Base-by-base conservation (phyloP, 2,888 invertebrate genomes). In the Acrobasis repandana region DNA sequence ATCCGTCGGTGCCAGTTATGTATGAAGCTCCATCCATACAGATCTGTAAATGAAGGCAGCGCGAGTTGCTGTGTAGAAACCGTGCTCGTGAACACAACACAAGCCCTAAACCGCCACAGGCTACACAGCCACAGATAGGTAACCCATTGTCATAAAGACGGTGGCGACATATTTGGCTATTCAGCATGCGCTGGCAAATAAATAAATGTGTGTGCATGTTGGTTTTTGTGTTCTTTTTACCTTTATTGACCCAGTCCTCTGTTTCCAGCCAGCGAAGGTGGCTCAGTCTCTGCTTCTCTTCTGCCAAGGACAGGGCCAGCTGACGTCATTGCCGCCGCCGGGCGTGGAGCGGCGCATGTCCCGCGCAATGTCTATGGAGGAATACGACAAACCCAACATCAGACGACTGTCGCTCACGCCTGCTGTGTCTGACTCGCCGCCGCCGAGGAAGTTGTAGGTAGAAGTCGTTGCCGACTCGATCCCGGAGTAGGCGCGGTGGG, bases 281-380 rank as follows among this genome's bases (percentile, higher is more conserved):
- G 95, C 96, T 43, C 96, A 96, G 75, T 95, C 96, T 65, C 93
- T 97, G 79, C 93, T 97, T 67, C 94, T 97, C 61, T 97, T 98
- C 93, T 96, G 97, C 89, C 97, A 98, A 84, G 97, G 97, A 0
- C 95, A 97, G 81, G 97, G 97, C 1, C 88, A 95, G 67, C 93
- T 97, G 76, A 97, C 97, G 50, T 96, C 96, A 0, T 94, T 97
- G 49, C 95, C 96, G 1, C 95, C 97, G 85, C 96, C 96, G 0
- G 96, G 96, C 15, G 95, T 97, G 57, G 96, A 96, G 79, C 93
- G 96, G 58, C 94, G 94, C 75, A 92, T 95, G 85, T 93, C 94
- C 2, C 93, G 94, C 34, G 94, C 94, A 62, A 95, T 96, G 93
- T 95, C 95, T 64, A 96, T 96, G 96, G 96, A 96, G 77, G 96